Percentiles rank a stretch among this genome's conserved stretches.
Conservation (phyloP, 2,888 invertebrate genomes). For the Ephialtes manifestator region DNA sequence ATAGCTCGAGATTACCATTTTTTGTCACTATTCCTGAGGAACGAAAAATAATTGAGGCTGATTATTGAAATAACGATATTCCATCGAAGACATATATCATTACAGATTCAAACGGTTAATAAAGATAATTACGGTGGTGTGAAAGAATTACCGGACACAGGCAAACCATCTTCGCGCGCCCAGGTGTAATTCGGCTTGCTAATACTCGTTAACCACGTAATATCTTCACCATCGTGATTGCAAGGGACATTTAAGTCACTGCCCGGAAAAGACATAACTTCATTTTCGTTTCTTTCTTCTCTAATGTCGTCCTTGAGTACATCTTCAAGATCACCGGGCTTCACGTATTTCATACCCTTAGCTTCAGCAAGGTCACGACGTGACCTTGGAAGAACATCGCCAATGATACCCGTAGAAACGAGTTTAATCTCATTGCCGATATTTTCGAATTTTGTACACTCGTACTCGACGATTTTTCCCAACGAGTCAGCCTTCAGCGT, state of each 20-base stretch:
- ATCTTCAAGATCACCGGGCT: slow-evolving; percentile 74
- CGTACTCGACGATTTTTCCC: slow-evolving; percentile 72
- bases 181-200: slow-evolving; percentile 78
- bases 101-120: not conserved
- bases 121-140: not conserved
- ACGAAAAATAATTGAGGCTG: not conserved
- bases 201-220: slow-evolving; percentile 76
- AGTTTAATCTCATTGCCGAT: slow-evolving; percentile 77
- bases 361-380: slow-evolving; percentile 74
- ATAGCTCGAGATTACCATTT: slow-evolving; percentile 78
- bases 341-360: slow-evolving; percentile 77
- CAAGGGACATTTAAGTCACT: slow-evolving; percentile 79
- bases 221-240: slow-evolving; percentile 75
- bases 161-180: slow-evolving; percentile 75
- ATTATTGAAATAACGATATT: not conserved
- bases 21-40: slow-evolving; percentile 75
- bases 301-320: slow-evolving; percentile 68
- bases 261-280: slow-evolving; percentile 78
- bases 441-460: slow-evolving; percentile 75
- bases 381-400: slow-evolving; percentile 70
- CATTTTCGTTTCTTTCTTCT: slow-evolving; percentile 60
- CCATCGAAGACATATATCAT: not conserved
- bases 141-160: slow-evolving; percentile 74
- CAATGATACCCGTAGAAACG: slow-evolving; percentile 67
- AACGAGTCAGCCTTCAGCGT: slow-evolving; percentile 70